Conservation (phyloP, 2,797 vertebrate genomes). For the Halcyon leucocephala region DNA sequence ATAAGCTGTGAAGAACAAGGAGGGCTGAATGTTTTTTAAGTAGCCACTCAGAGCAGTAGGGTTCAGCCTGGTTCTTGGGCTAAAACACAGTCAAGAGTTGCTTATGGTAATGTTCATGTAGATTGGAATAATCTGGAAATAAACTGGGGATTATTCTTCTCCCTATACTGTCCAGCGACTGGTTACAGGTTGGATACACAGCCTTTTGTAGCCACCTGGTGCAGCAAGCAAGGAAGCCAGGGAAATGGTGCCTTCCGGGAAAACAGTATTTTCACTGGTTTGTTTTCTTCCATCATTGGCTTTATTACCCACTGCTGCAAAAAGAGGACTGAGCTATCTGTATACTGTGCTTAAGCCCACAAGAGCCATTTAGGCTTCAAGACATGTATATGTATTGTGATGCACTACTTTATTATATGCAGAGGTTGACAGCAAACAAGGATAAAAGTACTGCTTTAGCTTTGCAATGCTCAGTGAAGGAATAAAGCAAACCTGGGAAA, state of each 20-base stretch:
- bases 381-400: not conserved
- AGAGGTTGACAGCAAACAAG: not conserved
- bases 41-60: not conserved
- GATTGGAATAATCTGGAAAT: not conserved
- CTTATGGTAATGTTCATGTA: not conserved
- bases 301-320: not conserved
- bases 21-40: not conserved
- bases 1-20: not conserved
- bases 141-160: not conserved
- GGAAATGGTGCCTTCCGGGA: not conserved
- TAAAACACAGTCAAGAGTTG: not conserved
- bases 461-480: not conserved
- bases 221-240: not conserved
- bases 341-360: not conserved
- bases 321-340: not conserved
- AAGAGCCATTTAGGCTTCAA: not conserved
- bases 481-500: not conserved
- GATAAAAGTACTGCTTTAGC: not conserved
- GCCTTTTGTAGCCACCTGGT: not conserved
- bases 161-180: not conserved
- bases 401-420: not conserved
- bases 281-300: not conserved
- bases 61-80: not conserved
- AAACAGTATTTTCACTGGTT: not conserved
- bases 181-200: not conserved